phyloP scores from a whole-genome alignment of 2,888 invertebrate species.

The Polydrusus cervinus region DNA sequence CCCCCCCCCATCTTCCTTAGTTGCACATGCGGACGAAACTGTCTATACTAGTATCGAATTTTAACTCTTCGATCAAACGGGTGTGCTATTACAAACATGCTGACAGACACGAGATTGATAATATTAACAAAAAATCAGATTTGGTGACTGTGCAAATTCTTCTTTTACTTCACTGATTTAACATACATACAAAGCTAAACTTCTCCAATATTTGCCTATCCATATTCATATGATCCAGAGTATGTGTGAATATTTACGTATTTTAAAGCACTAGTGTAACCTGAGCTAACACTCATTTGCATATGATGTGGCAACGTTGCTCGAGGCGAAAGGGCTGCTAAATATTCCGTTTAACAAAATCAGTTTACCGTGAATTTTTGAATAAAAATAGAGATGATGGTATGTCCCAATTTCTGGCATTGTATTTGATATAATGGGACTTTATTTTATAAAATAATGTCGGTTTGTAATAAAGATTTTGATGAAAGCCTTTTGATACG shows the following conservation, averaged over 20 bases:
- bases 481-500: no score
- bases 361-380: conserved; percentile 35
- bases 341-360: conserved; percentile 51
- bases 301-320: conserved; percentile 43
- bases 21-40: no score
- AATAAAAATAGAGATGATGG: conserved; percentile 7
- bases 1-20: no score
- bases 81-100: no score
- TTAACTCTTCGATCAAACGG: no score
- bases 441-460: no score
- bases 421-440: background rate
- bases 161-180: no score
- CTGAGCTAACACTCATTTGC: conserved; percentile 53
- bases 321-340: conserved; percentile 33
- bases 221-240: conserved; percentile 52
- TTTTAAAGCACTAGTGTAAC: conserved; percentile 45
- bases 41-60: no score
- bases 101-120: no score
- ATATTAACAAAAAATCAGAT: no score
- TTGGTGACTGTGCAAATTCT: no score
- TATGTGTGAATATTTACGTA: conserved; percentile 54
- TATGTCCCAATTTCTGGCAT: background rate
- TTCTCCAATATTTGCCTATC: conserved; percentile 40
- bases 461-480: no score
- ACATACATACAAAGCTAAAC: conserved; percentile 13